Percentiles rank a stretch among this genome's conserved stretches.
phyloP scores from a whole-genome alignment of 2,113 vertebrate genomes.

The Zapornia atra region DNA sequence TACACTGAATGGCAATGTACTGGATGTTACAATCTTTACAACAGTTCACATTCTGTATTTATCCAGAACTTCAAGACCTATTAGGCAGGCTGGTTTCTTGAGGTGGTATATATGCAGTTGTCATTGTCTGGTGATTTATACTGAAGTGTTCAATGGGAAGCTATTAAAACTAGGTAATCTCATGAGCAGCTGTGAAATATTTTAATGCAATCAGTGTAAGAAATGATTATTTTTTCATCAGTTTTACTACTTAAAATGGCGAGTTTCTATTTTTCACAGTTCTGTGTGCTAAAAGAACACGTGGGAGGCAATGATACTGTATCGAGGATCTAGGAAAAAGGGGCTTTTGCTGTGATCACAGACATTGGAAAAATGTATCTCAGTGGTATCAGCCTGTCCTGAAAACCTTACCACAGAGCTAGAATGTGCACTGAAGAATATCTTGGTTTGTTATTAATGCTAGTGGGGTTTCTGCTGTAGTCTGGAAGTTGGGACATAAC shows the following conservation, averaged over 20 bases:
- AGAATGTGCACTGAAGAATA: neutral
- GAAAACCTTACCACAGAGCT: neutral
- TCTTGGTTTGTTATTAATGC: neutral
- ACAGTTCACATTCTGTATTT: neutral
- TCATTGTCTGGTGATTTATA: neutral
- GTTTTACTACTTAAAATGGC: neutral
- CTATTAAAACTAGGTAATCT: neutral
- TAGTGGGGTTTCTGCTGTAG: neutral
- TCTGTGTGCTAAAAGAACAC: neutral
- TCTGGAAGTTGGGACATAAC: neutral
- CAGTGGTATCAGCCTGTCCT: neutral
- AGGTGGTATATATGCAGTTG: neutral
- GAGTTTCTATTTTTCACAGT: neutral
- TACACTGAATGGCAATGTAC: neutral
- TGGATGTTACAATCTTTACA: neutral
- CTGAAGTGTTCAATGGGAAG: neutral
- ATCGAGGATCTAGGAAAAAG: neutral
- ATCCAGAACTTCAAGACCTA: neutral
- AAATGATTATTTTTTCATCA: neutral
- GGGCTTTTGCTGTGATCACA: neutral
- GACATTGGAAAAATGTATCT: neutral
- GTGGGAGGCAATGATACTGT: neutral
- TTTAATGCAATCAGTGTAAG: neutral
- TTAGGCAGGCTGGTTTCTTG: neutral
- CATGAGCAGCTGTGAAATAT: neutral